Conservation (phyloP, 1,140 invertebrate genomes). For the Bombus difficillimus region DNA sequence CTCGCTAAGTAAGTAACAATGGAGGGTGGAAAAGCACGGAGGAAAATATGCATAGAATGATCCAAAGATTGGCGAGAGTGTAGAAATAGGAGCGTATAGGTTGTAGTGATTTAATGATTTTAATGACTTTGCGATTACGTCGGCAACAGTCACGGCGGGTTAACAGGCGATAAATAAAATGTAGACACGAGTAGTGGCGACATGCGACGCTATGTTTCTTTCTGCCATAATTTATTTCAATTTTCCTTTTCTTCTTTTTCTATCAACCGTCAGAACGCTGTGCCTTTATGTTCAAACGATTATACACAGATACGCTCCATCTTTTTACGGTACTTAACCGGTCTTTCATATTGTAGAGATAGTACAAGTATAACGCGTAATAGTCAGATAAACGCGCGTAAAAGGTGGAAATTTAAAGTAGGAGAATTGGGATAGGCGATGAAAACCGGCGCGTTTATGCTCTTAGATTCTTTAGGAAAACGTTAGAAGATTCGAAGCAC, state of each 20-base stretch:
- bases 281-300: neutral
- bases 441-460: constrained; percentile 4
- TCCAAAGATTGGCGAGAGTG: neutral
- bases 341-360: constrained; percentile 10
- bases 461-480: constrained; percentile 36
- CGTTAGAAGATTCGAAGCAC: constrained; percentile 18
- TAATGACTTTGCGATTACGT: constrained; percentile 58
- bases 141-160: constrained; percentile 45
- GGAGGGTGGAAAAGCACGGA: neutral
- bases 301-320: neutral
- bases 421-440: neutral
- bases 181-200: constrained; percentile 3
- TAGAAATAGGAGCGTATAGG: neutral
- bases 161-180: constrained; percentile 62
- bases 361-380: constrained; percentile 36
- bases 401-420: constrained; percentile 8
- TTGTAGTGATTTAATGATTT: constrained; percentile 60
- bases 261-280: neutral
- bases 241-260: neutral
- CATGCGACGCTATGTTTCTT: constrained; percentile 15
- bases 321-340: neutral
- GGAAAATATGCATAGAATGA: neutral
- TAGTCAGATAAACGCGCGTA: constrained; percentile 62
- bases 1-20: neutral
- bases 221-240: neutral